Base-by-base conservation (phyloP, 2,888 invertebrate genomes). In the Diarsia mendica region DNA sequence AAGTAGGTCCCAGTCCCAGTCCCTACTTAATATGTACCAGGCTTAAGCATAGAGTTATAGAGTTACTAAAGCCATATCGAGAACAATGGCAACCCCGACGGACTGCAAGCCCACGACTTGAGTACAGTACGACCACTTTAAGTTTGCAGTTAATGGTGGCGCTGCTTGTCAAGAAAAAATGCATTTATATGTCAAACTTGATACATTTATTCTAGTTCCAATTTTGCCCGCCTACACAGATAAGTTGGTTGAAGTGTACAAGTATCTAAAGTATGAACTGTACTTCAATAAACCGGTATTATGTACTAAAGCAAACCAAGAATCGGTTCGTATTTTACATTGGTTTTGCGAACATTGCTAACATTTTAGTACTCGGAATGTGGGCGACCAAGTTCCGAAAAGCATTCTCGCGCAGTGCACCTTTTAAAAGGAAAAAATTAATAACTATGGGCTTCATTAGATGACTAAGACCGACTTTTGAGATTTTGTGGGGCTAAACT, bases 1-100 rank as follows among this genome's bases (percentile, higher is more conserved):
- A 75, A 83, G 78, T 83, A 79, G 69, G 67, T n/a, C n/a, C n/a
- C n/a, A n/a, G 67, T 80, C 58, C 58, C 60, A 67, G 78, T 80
- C 64, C 72, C 61, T 83, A 78, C 84, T 88, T 87, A 89, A 86
- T 86, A 88, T 84, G 84, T 87, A 70, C 85, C 83, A 82, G 83
- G 86, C 90, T 89, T 91, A 90, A 87, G 82, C 81, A 68, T 68
- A 80, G 79, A 82, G 75, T 85, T 84, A 72, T 28, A 28, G 28
- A 28, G 28, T 28, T 28, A 28, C 85, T 87, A 84, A 83, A 82
- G 88, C 91, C 90, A 86, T 92, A 91, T 88, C 80, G 89, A 90
- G 93, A 93, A 93, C 92, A 93, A 93, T 92, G 87, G 82, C 81
- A n/a, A 72, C 86, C 85, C 79, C 80, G 84, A 81, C 82, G 80